A percentile compares a stretch with the other conserved stretches of the same genome.
These are phyloP conservation scores for Paracentrotus lividus DNA, from an alignment of 53 echinoderm and acorn worm species.

Conservation along the genomic window DNA sequence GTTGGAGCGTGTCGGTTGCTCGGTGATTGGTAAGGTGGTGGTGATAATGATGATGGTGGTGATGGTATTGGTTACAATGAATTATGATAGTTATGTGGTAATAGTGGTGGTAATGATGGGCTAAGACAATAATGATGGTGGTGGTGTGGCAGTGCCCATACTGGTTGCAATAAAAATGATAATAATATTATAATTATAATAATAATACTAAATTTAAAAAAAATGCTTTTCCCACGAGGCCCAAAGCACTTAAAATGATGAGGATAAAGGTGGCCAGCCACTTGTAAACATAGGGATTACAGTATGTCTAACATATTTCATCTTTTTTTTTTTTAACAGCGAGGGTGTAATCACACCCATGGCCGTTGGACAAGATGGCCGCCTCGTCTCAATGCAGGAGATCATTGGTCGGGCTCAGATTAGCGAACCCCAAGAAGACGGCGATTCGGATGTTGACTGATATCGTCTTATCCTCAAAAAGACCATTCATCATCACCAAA, in stretches of 20 bases:
- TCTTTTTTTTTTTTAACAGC: constrained; percentile 64
- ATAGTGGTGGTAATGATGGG: constrained; percentile 70
- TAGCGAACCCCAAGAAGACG: not conserved
- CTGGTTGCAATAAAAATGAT: constrained; percentile 86
- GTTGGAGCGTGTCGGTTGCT: too few relatives aligned
- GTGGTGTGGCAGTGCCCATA: too few relatives aligned
- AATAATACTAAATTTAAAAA: not conserved
- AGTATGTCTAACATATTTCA: not conserved
- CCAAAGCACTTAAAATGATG: not conserved
- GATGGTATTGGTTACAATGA: not conserved
- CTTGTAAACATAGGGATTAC: not conserved
- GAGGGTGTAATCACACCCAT: constrained; percentile 98
- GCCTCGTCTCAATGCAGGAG: constrained; percentile 86
- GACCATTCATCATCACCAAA: not conserved
- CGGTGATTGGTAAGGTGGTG: not conserved
- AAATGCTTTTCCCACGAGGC: not conserved
- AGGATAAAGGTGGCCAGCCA: not conserved
- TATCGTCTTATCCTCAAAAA: not conserved
- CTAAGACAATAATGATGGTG: constrained; percentile 78
- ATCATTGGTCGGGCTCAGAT: constrained; percentile 48
- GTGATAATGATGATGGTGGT: not conserved
- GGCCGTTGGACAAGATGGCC: constrained; percentile 90
- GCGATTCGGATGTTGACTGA: constrained; percentile 6
- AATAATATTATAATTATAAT: constrained; percentile 80
- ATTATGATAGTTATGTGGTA: not conserved